These are phyloP conservation scores for Itoplectis maculator DNA, from an alignment of 2,888 invertebrate genomes.

Conservation along the genomic window DNA sequence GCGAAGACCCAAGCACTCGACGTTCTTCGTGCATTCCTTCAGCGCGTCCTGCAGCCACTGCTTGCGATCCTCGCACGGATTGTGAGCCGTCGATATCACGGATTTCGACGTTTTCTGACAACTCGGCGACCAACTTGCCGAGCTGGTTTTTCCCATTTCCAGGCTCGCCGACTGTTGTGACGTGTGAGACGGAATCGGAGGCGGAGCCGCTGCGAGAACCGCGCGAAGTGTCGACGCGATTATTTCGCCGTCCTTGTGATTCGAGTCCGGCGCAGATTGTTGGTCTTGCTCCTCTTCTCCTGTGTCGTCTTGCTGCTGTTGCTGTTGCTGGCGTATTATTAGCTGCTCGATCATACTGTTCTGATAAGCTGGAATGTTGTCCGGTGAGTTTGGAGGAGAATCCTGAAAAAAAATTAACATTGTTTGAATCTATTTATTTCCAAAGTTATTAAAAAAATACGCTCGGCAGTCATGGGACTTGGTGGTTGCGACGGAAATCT, in stretches of 20 bases:
- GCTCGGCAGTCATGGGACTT: background rate
- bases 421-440: background rate
- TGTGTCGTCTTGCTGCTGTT: slow-evolving; percentile 23
- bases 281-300: slow-evolving; percentile 33
- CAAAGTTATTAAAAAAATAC: background rate
- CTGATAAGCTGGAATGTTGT: slow-evolving; percentile 84
- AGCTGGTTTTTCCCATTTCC: slow-evolving; percentile 70
- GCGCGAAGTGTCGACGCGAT: slow-evolving; percentile 43
- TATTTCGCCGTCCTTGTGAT: slow-evolving; percentile 46
- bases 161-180: slow-evolving; percentile 32
- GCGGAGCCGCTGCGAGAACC: slow-evolving; percentile 68
- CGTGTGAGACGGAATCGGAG: slow-evolving; percentile 69
- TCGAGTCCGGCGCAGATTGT: slow-evolving; percentile 38
- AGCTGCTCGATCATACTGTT: slow-evolving; percentile 85
- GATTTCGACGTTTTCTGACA: slow-evolving; percentile 74
- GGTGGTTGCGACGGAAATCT: background rate
- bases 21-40: slow-evolving; percentile 79
- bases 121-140: slow-evolving; percentile 75
- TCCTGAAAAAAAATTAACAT: slow-evolving; percentile 70
- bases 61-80: slow-evolving; percentile 77
- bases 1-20: slow-evolving; percentile 75
- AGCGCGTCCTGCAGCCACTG: slow-evolving; percentile 78
- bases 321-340: slow-evolving; percentile 72
- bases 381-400: slow-evolving; percentile 78
- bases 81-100: slow-evolving; percentile 71